Percentiles rank a stretch among this genome's conserved stretches.
These are phyloP conservation scores for Microchrysa polita DNA, from an alignment of 2,888 invertebrate genomes.

Conservation along the genomic window DNA sequence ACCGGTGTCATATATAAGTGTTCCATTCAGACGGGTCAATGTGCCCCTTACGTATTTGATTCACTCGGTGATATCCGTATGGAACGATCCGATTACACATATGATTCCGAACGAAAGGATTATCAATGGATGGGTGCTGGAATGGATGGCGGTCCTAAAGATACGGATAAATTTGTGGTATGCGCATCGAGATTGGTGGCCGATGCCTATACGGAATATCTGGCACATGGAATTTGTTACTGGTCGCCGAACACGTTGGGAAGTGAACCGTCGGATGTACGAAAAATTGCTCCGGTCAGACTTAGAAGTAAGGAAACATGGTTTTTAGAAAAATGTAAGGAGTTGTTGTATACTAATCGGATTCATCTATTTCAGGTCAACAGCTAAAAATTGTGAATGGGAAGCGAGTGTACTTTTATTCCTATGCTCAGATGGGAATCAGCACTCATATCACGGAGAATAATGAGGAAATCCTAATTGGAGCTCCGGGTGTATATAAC, in stretches of 20 bases:
- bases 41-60: conserved; percentile 63
- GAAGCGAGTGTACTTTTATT: conserved; percentile 57
- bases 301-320: conserved; percentile 52
- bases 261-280: conserved; percentile 56
- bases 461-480: conserved; percentile 62
- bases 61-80: conserved; percentile 58
- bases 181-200: conserved; percentile 63
- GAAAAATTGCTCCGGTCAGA: conserved; percentile 61
- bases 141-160: conserved; percentile 64
- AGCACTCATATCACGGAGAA: conserved; percentile 63
- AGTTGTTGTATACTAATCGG: not conserved
- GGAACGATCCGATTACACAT: conserved; percentile 57
- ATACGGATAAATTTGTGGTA: conserved; percentile 63
- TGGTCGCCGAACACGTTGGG: conserved; percentile 60
- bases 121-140: conserved; percentile 67
- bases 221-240: conserved; percentile 65
- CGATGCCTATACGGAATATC: conserved; percentile 56
- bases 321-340: not conserved
- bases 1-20: conserved; percentile 69
- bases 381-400: conserved; percentile 26
- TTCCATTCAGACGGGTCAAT: conserved; percentile 56
- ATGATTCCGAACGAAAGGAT: conserved; percentile 62
- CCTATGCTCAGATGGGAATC: conserved; percentile 61
- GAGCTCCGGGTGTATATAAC: conserved; percentile 61
- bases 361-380: not conserved